phyloP scores from a whole-genome alignment of 2,888 invertebrate genomes.

The Limnephilus auricula region DNA sequence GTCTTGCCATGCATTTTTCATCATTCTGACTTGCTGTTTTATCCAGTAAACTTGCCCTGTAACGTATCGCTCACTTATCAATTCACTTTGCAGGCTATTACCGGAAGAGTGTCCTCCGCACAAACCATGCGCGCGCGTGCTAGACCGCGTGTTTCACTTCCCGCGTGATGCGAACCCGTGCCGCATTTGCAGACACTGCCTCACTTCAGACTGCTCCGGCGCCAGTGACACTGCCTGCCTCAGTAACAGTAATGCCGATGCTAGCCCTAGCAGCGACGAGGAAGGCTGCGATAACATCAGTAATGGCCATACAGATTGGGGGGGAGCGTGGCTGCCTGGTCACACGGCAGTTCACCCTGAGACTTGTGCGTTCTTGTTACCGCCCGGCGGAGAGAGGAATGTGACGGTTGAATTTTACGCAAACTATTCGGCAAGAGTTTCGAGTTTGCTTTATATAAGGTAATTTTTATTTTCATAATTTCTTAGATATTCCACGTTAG shows the following conservation, averaged over 20 bases:
- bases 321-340: constrained; percentile 47
- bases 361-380: constrained; percentile 74
- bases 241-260: background rate
- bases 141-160: constrained; percentile 60
- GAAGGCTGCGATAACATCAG: background rate
- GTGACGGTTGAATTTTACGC: constrained; percentile 76
- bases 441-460: constrained; percentile 77
- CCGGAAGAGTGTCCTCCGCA: constrained; percentile 59
- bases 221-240: background rate
- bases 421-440: constrained; percentile 71
- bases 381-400: constrained; percentile 77
- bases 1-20: background rate
- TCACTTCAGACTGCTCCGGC: background rate
- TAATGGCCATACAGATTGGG: background rate
- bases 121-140: constrained; percentile 50
- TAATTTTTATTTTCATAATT: constrained; percentile 62
- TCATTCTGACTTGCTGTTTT: background rate
- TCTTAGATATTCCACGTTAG: background rate
- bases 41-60: background rate
- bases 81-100: constrained; percentile 55
- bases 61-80: background rate
- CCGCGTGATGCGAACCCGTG: constrained; percentile 46
- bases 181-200: background rate
- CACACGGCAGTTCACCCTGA: constrained; percentile 63
- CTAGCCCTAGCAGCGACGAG: background rate